Percentiles rank a stretch among this genome's conserved stretches.
These are phyloP conservation scores for Phoxinus dragarum DNA, from an alignment of 2,797 vertebrate genomes.

Conservation along the genomic window DNA sequence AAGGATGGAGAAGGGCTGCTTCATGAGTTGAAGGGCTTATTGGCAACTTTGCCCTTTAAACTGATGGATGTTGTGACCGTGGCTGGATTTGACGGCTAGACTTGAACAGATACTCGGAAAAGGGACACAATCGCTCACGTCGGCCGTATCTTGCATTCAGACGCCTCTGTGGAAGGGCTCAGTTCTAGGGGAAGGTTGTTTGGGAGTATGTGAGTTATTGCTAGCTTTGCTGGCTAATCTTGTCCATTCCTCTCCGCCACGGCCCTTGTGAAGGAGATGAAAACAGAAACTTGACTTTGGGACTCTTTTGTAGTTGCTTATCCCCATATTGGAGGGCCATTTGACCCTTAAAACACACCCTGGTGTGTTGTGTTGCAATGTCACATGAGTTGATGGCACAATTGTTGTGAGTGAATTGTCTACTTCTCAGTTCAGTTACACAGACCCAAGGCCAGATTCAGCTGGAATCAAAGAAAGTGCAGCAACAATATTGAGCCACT, in stretches of 20 bases:
- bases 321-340: not conserved
- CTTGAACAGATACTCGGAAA: constrained; percentile 68
- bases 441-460: not conserved
- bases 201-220: constrained; percentile 32
- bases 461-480: not conserved
- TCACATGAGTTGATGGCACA: constrained; percentile 10
- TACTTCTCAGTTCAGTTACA: not conserved
- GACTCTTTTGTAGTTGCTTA: constrained; percentile 29
- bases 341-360: constrained; percentile 4
- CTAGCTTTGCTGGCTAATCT: constrained; percentile 18
- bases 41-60: constrained; percentile 66
- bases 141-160: constrained; percentile 32
- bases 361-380: not conserved
- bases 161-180: constrained; percentile 5
- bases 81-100: constrained; percentile 61
- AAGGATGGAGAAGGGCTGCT: constrained; percentile 58
- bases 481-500: not conserved
- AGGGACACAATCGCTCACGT: constrained; percentile 62
- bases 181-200: constrained; percentile 19
- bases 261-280: not conserved
- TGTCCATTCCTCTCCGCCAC: not conserved
- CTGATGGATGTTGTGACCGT: constrained; percentile 71
- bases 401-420: constrained; percentile 4
- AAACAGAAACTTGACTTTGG: constrained; percentile 29
- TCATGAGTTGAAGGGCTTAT: constrained; percentile 58